phyloP scores from a whole-genome alignment of 2,113 vertebrate genomes.

The Ptychochromis oligacanthus region DNA sequence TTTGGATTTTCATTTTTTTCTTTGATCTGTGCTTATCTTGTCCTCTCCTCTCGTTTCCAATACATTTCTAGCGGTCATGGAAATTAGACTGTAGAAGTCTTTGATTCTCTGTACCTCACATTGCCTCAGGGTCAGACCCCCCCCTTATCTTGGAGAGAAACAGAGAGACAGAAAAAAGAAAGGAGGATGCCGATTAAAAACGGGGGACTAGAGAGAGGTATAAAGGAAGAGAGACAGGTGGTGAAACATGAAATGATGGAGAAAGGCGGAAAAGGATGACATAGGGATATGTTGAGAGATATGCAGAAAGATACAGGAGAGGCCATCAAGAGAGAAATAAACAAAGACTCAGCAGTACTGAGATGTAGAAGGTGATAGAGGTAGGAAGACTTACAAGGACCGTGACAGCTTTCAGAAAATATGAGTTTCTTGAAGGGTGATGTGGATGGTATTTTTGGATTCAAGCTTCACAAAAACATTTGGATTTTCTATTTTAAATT shows the following conservation, averaged over 20 bases:
- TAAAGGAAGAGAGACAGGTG: not conserved
- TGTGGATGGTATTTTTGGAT: slow-evolving; percentile 18
- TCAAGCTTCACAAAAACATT: slow-evolving; percentile 11
- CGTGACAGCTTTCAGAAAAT: slow-evolving; percentile 7
- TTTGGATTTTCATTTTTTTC: slow-evolving; percentile 15
- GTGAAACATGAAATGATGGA: not conserved
- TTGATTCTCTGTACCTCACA: slow-evolving; percentile 57
- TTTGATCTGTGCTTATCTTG: slow-evolving; percentile 61
- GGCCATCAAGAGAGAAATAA: slow-evolving; percentile 41
- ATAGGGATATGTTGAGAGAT: not conserved
- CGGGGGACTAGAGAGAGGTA: not conserved
- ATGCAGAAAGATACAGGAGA: slow-evolving; percentile 34
- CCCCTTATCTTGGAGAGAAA: slow-evolving; percentile 34
- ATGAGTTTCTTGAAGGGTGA: slow-evolving; percentile 3
- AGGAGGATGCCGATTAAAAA: not conserved
- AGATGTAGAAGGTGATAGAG: not conserved
- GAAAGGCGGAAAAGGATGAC: not conserved
- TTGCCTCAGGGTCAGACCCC: slow-evolving; percentile 61
- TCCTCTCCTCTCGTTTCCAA: slow-evolving; percentile 25
- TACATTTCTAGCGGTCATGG: slow-evolving; percentile 55
- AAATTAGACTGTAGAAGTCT: slow-evolving; percentile 61
- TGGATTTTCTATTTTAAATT: not conserved
- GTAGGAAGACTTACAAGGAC: slow-evolving; percentile 17
- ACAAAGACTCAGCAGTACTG: slow-evolving; percentile 7
- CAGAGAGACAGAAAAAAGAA: not conserved